These are phyloP conservation scores for Lutjanus erythropterus DNA, from an alignment of 2,113 vertebrate species.

Conservation along the genomic window DNA sequence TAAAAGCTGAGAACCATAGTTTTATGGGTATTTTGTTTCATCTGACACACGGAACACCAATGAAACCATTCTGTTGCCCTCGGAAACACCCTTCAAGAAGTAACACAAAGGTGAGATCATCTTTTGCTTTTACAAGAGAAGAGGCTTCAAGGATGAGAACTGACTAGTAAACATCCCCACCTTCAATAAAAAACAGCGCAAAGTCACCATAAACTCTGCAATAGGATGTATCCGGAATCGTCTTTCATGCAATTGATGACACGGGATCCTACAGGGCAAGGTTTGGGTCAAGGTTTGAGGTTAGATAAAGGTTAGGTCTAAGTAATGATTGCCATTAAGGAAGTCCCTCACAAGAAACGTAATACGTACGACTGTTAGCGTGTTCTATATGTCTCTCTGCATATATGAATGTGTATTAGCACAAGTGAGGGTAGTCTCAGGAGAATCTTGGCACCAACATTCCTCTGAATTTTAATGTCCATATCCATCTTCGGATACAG, in stretches of 20 bases:
- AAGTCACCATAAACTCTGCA: background rate
- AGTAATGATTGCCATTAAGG: conserved; percentile 41
- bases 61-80: background rate
- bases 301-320: conserved; percentile 22
- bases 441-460: conserved; percentile 32
- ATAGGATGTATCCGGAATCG: background rate
- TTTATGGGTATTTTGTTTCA: background rate
- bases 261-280: background rate
- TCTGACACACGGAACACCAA: background rate
- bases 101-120: background rate
- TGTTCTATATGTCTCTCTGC: conserved; percentile 8
- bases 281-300: conserved; percentile 5
- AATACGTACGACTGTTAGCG: background rate
- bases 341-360: conserved; percentile 14
- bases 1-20: background rate
- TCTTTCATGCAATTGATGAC: background rate
- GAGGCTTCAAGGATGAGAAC: background rate
- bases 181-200: background rate
- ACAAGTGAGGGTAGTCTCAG: background rate
- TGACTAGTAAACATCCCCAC: background rate
- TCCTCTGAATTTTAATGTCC: conserved; percentile 53
- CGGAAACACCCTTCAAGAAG: background rate
- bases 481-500: conserved; percentile 49
- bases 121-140: background rate
- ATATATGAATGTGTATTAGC: conserved; percentile 18